Evolutionary conservation across 2,113 vertebrate species (phyloP).

Genomic region (Cheirogaleus medius): DNA sequence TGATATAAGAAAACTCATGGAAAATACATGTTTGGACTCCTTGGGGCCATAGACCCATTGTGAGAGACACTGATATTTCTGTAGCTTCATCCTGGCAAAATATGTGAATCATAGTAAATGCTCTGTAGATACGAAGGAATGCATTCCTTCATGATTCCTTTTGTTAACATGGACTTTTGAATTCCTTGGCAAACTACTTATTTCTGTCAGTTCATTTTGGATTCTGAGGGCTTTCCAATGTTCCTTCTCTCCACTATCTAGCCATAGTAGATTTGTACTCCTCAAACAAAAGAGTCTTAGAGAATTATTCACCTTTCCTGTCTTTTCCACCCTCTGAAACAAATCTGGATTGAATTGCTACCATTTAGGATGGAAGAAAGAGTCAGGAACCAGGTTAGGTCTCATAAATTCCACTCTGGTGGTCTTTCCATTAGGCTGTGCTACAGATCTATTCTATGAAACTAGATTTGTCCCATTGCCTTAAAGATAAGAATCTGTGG

Average conservation of each 20-base stretch:
- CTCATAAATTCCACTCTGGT: background rate
- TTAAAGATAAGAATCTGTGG: background rate
- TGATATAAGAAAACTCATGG: background rate
- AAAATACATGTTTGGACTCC: background rate
- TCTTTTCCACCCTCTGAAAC: background rate
- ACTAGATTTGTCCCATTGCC: background rate
- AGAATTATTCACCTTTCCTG: background rate
- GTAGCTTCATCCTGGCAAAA: background rate
- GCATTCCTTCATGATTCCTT: background rate
- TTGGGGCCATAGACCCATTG: background rate
- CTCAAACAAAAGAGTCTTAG: background rate
- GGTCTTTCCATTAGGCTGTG: background rate
- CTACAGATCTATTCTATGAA: background rate
- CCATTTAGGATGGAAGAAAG: background rate
- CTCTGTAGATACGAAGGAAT: background rate
- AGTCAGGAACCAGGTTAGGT: slow-evolving; percentile 10
- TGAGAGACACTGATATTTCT: background rate
- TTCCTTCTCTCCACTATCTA: background rate
- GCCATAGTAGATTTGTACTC: background rate
- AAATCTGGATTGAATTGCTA: slow-evolving; percentile 15
- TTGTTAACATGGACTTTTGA: background rate
- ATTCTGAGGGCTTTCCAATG: background rate
- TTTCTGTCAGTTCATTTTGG: slow-evolving; percentile 20
- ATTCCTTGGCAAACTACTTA: background rate
- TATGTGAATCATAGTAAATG: background rate